Conservation (phyloP, 1,140 invertebrate species). For the Tetraneura akinire region DNA sequence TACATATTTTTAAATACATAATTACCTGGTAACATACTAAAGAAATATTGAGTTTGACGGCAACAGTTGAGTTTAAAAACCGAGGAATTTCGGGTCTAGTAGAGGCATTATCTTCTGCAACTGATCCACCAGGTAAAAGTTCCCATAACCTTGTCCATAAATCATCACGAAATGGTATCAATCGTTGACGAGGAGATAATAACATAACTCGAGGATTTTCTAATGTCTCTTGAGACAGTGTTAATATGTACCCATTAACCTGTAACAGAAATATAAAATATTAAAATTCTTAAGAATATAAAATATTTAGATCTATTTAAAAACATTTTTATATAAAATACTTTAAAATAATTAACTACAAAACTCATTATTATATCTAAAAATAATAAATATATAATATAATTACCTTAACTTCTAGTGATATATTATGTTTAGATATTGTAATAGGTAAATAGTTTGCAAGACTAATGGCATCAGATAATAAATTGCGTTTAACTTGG, state of each 20-base stretch:
- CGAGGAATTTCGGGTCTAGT: conserved; percentile 64
- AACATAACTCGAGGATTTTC: conserved; percentile 81
- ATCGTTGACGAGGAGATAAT: conserved; percentile 75
- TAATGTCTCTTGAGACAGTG: conserved; percentile 64
- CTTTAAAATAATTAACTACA: too few species aligned
- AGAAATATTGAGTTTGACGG: conserved; percentile 74
- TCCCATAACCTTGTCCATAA: conserved; percentile 79
- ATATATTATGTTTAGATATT: conserved; percentile 61
- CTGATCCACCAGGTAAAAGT: conserved; percentile 35
- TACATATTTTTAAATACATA: background rate
- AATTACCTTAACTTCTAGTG: conserved; percentile 63
- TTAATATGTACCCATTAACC: conserved; percentile 39
- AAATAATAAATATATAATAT: too few species aligned
- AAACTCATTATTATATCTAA: too few species aligned
- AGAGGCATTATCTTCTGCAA: conserved; percentile 63
- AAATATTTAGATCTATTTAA: too few species aligned
- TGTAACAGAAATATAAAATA: background rate
- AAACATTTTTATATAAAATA: too few species aligned
- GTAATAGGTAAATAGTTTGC: conserved; percentile 72
- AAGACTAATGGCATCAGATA: conserved; percentile 68
- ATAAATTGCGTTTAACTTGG: conserved; percentile 70
- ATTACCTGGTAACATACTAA: conserved; percentile 75
- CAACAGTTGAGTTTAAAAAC: conserved; percentile 70
- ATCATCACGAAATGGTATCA: conserved; percentile 76
- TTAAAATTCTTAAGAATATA: background rate